These are phyloP conservation scores for Aspidiotus rigidus DNA, from an alignment of 2,888 invertebrate species.

Conservation along the genomic window DNA sequence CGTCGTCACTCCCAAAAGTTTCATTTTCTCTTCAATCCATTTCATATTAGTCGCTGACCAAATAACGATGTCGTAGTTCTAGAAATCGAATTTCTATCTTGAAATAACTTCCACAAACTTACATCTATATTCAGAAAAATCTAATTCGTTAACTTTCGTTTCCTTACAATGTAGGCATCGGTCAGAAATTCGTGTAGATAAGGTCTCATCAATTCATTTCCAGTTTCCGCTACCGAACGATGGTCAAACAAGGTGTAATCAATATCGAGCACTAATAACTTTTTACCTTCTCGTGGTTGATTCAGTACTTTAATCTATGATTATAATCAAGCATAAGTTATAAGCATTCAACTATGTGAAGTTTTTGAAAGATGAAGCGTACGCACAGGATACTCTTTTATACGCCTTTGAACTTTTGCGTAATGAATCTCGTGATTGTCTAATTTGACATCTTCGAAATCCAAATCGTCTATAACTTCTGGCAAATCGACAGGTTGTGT, in stretches of 20 bases:
- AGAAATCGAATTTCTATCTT: constrained; percentile 24
- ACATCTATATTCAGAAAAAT: neutral
- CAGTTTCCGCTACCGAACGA: constrained; percentile 80
- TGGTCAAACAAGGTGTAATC: constrained; percentile 96
- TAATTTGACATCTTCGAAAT: constrained; percentile 70
- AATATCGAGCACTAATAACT: constrained; percentile 85
- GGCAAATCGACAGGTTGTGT: constrained; percentile 71
- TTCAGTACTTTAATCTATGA: constrained; percentile 59
- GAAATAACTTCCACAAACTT: constrained; percentile 13
- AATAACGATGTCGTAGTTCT: constrained; percentile 88
- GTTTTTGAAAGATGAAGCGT: neutral
- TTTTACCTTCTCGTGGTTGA: constrained; percentile 73
- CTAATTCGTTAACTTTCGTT: neutral
- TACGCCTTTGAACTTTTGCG: constrained; percentile 71
- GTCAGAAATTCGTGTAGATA: constrained; percentile 89
- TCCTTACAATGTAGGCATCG: constrained; percentile 58
- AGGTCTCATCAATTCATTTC: constrained; percentile 84
- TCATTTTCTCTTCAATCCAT: constrained; percentile 97
- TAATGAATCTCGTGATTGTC: constrained; percentile 61
- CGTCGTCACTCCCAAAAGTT: constrained; percentile 71
- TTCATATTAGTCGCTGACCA: constrained; percentile 99
- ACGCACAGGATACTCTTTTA: constrained; percentile 64
- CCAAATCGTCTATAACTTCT: constrained; percentile 83
- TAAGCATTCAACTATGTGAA: neutral
- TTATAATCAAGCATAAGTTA: neutral